These are phyloP conservation scores for Papilio elwesi DNA, from an alignment of 2,888 invertebrate genomes.

Conservation along the genomic window DNA sequence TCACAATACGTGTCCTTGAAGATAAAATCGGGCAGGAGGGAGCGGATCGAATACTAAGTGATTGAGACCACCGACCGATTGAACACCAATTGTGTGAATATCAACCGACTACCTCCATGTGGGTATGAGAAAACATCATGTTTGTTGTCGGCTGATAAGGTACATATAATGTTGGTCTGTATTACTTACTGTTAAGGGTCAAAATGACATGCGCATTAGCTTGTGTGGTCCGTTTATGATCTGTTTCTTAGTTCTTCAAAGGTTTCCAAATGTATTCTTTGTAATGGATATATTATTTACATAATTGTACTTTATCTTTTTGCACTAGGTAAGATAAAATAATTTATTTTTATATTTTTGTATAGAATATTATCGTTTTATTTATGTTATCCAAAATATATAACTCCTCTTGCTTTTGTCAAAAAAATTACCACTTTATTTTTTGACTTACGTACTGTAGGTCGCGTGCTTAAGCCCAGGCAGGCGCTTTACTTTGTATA, in stretches of 20 bases:
- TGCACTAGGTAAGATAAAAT: background rate
- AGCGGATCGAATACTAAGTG: slow-evolving; percentile 73
- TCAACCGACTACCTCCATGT: slow-evolving; percentile 43
- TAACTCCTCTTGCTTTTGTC: background rate
- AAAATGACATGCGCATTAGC: slow-evolving; percentile 9
- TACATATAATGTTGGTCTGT: slow-evolving; percentile 38
- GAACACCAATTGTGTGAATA: slow-evolving; percentile 50
- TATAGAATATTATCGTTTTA: background rate
- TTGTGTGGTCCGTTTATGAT: slow-evolving; percentile 33
- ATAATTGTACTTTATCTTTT: slow-evolving; percentile 5
- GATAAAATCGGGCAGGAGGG: slow-evolving; percentile 64
- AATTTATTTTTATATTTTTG: background rate
- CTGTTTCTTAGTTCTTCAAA: slow-evolving; percentile 9
- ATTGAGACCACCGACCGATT: slow-evolving; percentile 72
- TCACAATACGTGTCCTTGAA: slow-evolving; percentile 78
- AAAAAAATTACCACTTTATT: background rate
- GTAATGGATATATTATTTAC: slow-evolving; percentile 17
- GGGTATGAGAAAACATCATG: slow-evolving; percentile 41
- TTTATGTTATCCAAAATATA: background rate
- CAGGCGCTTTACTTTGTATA: no score
- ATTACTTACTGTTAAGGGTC: slow-evolving; percentile 28
- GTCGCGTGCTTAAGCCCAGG: no score
- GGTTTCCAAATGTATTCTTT: slow-evolving; percentile 17
- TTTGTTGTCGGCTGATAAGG: slow-evolving; percentile 24
- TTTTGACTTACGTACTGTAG: no score